Conservation (phyloP, 2,797 vertebrate species). For the Gadopsis marmoratus region DNA sequence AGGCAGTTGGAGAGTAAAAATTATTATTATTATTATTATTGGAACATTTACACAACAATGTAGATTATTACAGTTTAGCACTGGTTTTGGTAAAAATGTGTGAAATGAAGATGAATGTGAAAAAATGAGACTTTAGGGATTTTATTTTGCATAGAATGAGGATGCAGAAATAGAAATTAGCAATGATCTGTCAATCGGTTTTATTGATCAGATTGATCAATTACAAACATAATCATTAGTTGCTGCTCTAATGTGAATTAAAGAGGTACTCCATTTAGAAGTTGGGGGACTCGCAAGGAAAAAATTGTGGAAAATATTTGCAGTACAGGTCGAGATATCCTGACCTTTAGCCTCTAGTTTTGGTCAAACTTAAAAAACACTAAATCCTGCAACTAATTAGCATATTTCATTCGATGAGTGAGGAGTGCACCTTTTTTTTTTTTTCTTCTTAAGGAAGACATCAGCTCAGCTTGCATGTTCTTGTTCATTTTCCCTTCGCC, state of each 20-base stretch:
- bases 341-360: not conserved
- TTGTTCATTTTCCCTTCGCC: slow-evolving; percentile 46
- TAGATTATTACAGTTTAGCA: not conserved
- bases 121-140: not conserved
- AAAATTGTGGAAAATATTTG: not conserved
- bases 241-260: not conserved
- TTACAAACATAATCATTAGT: not conserved
- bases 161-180: not conserved
- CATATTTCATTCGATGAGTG: not conserved
- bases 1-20: not conserved
- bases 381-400: not conserved
- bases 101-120: not conserved
- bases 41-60: not conserved
- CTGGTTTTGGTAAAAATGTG: slow-evolving; percentile 15
- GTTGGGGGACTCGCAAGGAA: not conserved
- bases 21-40: too few species aligned
- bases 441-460: too few species aligned
- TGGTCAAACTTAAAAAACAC: not conserved
- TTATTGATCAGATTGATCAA: not conserved
- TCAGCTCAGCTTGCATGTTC: slow-evolving; percentile 46
- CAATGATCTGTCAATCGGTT: not conserved
- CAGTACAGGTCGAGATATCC: not conserved
- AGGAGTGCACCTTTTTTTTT: not conserved
- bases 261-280: not conserved
- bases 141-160: not conserved